A percentile compares a stretch with the other conserved stretches of the same genome.
Evolutionary conservation across 2,113 vertebrate species (phyloP).

Genomic region (Periophthalmodon schlosseri): DNA sequence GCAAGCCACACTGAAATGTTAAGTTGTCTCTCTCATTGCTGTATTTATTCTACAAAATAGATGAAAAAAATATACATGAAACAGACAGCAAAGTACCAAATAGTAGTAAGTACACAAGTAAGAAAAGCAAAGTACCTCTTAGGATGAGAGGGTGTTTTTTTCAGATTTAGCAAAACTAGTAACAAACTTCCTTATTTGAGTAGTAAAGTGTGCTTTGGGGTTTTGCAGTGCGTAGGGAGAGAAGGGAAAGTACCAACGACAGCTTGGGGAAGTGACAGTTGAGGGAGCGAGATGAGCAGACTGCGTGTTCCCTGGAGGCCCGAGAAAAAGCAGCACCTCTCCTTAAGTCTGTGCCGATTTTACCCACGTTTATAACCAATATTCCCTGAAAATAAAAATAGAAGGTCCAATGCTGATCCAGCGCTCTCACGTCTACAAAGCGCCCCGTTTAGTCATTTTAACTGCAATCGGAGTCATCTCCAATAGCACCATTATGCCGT

Average conservation of each 20-base stretch:
- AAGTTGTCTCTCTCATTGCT: too few species aligned
- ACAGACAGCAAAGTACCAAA: background rate
- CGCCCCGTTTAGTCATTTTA: constrained; percentile 64
- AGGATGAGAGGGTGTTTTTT: background rate
- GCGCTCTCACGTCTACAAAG: constrained; percentile 44
- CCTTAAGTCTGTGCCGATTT: constrained; percentile 44
- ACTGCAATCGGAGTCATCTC: constrained; percentile 68
- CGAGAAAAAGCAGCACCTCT: constrained; percentile 45
- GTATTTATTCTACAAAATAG: background rate
- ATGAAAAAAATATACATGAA: background rate
- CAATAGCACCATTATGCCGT: constrained; percentile 64
- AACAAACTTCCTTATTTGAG: background rate
- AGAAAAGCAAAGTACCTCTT: background rate
- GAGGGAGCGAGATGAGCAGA: constrained; percentile 60
- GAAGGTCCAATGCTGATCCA: constrained; percentile 57
- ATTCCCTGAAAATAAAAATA: constrained; percentile 67
- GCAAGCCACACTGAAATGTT: too few species aligned
- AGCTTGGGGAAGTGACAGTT: constrained; percentile 59
- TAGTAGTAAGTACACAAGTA: background rate
- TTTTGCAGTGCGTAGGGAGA: constrained; percentile 9
- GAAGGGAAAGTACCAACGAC: constrained; percentile 51
- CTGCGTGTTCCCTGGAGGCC: constrained; percentile 56
- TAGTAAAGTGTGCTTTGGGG: background rate
- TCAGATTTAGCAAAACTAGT: background rate
- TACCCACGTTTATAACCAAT: constrained; percentile 64